Percentiles rank a stretch among this genome's conserved stretches.
These are phyloP conservation scores for Eumacrocentrus americanus DNA, from an alignment of 2,888 invertebrate species.

Conservation along the genomic window DNA sequence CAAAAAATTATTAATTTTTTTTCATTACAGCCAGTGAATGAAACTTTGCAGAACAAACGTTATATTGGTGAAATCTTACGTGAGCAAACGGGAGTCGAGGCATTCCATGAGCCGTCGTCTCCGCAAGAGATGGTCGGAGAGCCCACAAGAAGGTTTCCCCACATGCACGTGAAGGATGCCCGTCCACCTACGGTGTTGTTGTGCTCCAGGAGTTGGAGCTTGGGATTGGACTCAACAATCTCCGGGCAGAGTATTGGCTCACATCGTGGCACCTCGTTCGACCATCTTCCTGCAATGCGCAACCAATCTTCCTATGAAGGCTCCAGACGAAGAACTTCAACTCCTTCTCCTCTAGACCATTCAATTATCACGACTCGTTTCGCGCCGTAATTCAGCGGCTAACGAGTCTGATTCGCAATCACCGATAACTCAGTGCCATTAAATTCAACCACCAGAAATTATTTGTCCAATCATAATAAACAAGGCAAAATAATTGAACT, in stretches of 20 bases:
- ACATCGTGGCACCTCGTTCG: constrained; percentile 74
- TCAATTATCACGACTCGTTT: constrained; percentile 20
- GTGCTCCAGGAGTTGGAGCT: constrained; percentile 77
- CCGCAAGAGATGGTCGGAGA: constrained; percentile 81
- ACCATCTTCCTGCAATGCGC: constrained; percentile 73
- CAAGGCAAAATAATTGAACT: too few relatives aligned
- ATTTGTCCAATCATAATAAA: too few relatives aligned
- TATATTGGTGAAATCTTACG: constrained; percentile 16
- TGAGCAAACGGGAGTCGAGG: constrained; percentile 73
- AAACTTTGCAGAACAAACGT: not conserved
- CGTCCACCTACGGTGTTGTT: constrained; percentile 83
- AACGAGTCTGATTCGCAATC: constrained; percentile 21
- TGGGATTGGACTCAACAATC: constrained; percentile 72
- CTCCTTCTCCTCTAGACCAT: not conserved
- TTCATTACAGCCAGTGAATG: not conserved
- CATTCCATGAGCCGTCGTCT: constrained; percentile 80
- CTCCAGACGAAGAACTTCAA: not conserved
- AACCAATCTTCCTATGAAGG: constrained; percentile 22
- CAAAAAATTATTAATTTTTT: not conserved
- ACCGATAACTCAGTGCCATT: too few relatives aligned
- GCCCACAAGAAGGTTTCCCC: constrained; percentile 81
- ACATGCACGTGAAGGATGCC: constrained; percentile 82
- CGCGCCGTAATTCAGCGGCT: constrained; percentile 12
- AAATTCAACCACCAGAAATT: too few relatives aligned
- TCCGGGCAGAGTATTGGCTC: constrained; percentile 80